These are phyloP conservation scores for Papilio polyxenes DNA, from an alignment of 1,140 invertebrate species.

Conservation along the genomic window DNA sequence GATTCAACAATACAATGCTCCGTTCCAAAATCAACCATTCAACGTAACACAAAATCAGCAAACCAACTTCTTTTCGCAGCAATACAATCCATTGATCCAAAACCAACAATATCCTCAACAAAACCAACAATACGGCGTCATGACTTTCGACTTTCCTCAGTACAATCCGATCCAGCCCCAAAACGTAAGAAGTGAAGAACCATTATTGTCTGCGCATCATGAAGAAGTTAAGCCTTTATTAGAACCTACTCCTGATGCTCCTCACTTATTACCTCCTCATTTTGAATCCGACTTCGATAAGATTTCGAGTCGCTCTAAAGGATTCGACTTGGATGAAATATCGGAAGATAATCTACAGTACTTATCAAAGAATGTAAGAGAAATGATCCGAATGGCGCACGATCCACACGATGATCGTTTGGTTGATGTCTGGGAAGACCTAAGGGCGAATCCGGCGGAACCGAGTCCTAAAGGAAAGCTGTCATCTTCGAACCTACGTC, in stretches of 20 bases:
- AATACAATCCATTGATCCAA: neutral
- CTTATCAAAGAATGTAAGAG: slow-evolving; percentile 68
- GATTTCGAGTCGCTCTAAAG: slow-evolving; percentile 59
- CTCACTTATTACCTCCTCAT: slow-evolving; percentile 62
- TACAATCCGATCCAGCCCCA: slow-evolving; percentile 66
- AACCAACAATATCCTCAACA: slow-evolving; percentile 13
- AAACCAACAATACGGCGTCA: slow-evolving; percentile 24
- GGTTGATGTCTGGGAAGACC: slow-evolving; percentile 64
- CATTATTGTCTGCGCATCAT: slow-evolving; percentile 63
- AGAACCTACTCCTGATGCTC: slow-evolving; percentile 59
- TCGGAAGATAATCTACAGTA: slow-evolving; percentile 76
- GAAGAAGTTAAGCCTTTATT: slow-evolving; percentile 69
- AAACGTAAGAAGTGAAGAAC: slow-evolving; percentile 58
- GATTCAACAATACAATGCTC: slow-evolving; percentile 21
- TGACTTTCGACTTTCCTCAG: slow-evolving; percentile 50
- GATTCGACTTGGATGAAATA: slow-evolving; percentile 55
- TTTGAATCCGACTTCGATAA: slow-evolving; percentile 55
- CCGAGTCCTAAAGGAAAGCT: slow-evolving; percentile 57
- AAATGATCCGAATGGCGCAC: slow-evolving; percentile 71
- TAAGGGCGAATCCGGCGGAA: slow-evolving; percentile 53
- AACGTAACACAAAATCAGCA: neutral
- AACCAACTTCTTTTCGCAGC: slow-evolving; percentile 5
- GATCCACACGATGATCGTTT: slow-evolving; percentile 67
- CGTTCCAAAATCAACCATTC: slow-evolving; percentile 19
- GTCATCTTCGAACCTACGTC: slow-evolving; percentile 69